A percentile compares a stretch with the other conserved stretches of the same genome.
These are phyloP conservation scores for Thyatira batis DNA, from an alignment of 2,888 invertebrate genomes.

Conservation along the genomic window DNA sequence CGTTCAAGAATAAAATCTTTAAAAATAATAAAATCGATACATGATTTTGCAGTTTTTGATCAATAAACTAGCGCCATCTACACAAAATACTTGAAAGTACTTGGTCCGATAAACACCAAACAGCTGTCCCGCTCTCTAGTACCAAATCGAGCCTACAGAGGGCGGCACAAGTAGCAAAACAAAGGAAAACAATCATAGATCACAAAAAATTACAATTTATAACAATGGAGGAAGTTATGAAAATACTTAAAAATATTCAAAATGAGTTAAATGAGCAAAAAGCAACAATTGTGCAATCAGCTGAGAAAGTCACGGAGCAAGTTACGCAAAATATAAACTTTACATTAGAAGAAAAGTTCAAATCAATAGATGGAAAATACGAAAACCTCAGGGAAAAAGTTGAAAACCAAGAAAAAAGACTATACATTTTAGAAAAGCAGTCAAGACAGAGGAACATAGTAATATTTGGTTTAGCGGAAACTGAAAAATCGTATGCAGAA, in stretches of 20 bases:
- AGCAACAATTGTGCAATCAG: conserved; percentile 12
- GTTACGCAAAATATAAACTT: conserved; percentile 21
- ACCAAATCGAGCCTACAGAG: too few species aligned
- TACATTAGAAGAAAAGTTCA: conserved; percentile 18
- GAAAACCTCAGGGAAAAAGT: conserved; percentile 13
- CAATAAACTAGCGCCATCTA: too few species aligned
- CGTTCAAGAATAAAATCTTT: too few species aligned
- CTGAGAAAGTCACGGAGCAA: conserved; percentile 16
- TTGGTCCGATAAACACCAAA: too few species aligned
- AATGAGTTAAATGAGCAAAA: conserved; percentile 18
- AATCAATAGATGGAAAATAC: conserved; percentile 13
- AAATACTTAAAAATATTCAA: conserved; percentile 11
- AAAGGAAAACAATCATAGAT: too few species aligned
- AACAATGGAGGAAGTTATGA: conserved; percentile 20
- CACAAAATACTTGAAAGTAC: too few species aligned
- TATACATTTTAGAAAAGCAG: conserved; percentile 20
- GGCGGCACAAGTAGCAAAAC: too few species aligned
- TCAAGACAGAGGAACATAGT: conserved; percentile 17
- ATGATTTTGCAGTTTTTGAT: too few species aligned
- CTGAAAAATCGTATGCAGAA: too few species aligned
- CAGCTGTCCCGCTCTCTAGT: too few species aligned
- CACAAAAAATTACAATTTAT: too few species aligned
- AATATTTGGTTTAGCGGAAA: conserved; percentile 20
- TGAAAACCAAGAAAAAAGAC: conserved; percentile 19
- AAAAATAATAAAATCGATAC: too few species aligned